Conservation (phyloP, 2,113 vertebrate genomes). For the Corythoichthys haematopterus region DNA sequence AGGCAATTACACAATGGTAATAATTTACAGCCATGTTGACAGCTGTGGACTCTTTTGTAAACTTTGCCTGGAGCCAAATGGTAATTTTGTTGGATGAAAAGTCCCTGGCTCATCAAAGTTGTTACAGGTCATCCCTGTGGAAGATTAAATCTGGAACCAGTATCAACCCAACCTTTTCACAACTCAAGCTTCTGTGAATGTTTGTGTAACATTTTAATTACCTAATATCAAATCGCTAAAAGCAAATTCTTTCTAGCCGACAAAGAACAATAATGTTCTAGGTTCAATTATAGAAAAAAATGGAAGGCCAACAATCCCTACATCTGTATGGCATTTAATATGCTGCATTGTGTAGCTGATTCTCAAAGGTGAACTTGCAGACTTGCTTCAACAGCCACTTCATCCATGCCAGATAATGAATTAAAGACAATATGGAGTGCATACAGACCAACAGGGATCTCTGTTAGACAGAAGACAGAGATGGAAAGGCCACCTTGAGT, state of each 20-base stretch:
- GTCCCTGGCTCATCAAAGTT: neutral
- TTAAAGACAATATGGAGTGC: slow-evolving; percentile 46
- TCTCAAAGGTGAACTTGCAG: slow-evolving; percentile 44
- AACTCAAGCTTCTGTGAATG: neutral
- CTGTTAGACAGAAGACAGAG: slow-evolving; percentile 42
- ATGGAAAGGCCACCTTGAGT: slow-evolving; percentile 57
- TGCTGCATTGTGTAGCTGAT: slow-evolving; percentile 36
- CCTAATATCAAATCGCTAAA: neutral
- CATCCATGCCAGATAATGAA: slow-evolving; percentile 49
- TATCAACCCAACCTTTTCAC: neutral
- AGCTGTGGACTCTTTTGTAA: neutral
- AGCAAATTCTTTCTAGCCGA: neutral
- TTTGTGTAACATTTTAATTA: slow-evolving; percentile 13
- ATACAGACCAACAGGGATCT: slow-evolving; percentile 44
- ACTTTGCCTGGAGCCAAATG: neutral
- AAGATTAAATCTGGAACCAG: neutral
- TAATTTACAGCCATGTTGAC: neutral
- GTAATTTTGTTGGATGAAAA: slow-evolving; percentile 1
- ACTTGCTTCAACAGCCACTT: slow-evolving; percentile 35
- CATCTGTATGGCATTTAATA: slow-evolving; percentile 49
- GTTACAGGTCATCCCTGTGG: neutral
- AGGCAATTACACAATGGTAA: slow-evolving; percentile 1
- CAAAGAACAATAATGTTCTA: slow-evolving; percentile 14
- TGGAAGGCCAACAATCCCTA: slow-evolving; percentile 11
- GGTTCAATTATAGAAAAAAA: slow-evolving; percentile 14